Base-by-base conservation (phyloP, 2,888 invertebrate genomes). In the Sarcophaga rosellei region DNA sequence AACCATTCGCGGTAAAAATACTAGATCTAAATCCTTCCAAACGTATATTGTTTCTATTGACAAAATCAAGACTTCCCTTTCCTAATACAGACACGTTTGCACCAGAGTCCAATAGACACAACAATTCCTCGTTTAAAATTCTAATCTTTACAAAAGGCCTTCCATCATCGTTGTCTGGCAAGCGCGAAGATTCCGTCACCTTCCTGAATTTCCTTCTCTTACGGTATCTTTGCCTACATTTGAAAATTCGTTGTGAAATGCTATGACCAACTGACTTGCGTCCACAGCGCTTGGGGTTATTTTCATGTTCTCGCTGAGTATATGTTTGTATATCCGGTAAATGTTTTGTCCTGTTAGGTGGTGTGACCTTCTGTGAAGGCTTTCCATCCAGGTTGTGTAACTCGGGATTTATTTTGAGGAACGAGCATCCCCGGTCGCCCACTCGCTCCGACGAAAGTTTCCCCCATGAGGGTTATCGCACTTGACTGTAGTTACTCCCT, bases 11-110 rank as follows among this genome's bases (percentile, higher is more conserved):
- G 12, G 72, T 65, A 11, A 45, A 47, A 21, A 65, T 79, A 6
- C 8, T 62, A 15, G 81, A 74, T 35, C 45, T 75, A 21, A 81
- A 10, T 15, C 45, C 62, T 21, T 17, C 12, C 15, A 76, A n/a
- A 2, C 15, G 11, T 17, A 81, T 61, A 44, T 61, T 23, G 44
- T 47, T 68, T n/a, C 10, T 62, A n/a, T 62, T 53, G n/a, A 81
- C 45, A 15, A 82, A 82, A 35, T 82, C 65, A 4, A 65, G 23
- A 25, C 82, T 70, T 11, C 61, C 61, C 25, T 76, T 81, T 15
- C 81, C 81, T 15, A 81, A 25, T 20, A 66, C 81, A 5, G 81
- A 81, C 4, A 81, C 68, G 68, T 57, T 81, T 1, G 74, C 79
- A 2, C 79, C 79, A 0, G 79, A 74, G 25, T 81, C 81, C 44